phyloP scores from a whole-genome alignment of 2,888 invertebrate genomes.

The Leucoma salicis region DNA sequence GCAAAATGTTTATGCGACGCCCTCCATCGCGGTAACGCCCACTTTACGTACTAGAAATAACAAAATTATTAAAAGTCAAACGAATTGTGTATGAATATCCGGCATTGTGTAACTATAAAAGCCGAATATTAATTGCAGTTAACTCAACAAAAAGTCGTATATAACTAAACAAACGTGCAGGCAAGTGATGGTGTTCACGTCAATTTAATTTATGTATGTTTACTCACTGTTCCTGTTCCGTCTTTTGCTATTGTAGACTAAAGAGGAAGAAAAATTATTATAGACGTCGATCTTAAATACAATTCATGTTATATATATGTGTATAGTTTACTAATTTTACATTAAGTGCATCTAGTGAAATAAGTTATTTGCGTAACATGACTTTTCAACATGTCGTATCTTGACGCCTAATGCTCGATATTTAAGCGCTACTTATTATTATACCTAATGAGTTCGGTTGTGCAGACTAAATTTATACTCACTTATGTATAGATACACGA shows the following conservation, averaged over 20 bases:
- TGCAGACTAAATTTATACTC: constrained; percentile 29
- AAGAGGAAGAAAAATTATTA: constrained; percentile 54
- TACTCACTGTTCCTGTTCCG: constrained; percentile 76
- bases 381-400: constrained; percentile 23
- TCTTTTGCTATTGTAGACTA: constrained; percentile 71
- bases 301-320: too few species aligned
- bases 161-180: constrained; percentile 34
- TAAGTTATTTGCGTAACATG: constrained; percentile 25
- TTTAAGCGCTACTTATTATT: constrained; percentile 32
- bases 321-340: too few species aligned
- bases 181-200: constrained; percentile 35
- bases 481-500: constrained; percentile 18
- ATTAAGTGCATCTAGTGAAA: constrained; percentile 37
- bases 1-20: constrained; percentile 76
- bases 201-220: constrained; percentile 34
- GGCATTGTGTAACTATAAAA: constrained; percentile 10
- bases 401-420: constrained; percentile 28
- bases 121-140: constrained; percentile 11
- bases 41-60: constrained; percentile 77
- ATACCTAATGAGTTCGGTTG: constrained; percentile 30
- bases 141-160: too few species aligned
- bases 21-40: constrained; percentile 79
- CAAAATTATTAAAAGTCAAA: constrained; percentile 37
- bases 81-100: constrained; percentile 11
- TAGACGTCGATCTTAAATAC: constrained; percentile 17